Conservation (phyloP, 2,888 invertebrate genomes). For the Drosophila acutilabella region DNA sequence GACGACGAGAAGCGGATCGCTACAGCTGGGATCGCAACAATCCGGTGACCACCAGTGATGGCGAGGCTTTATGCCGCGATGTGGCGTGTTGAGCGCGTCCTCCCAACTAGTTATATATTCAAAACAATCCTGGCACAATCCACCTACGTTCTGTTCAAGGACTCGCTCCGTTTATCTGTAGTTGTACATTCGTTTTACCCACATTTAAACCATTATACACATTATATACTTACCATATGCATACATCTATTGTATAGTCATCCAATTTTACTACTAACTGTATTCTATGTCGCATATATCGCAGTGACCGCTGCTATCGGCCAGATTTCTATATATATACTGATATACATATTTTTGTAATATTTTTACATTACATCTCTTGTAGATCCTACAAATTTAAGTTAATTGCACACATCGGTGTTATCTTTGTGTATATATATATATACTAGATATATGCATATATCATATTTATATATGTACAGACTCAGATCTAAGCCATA, state of each 20-base stretch:
- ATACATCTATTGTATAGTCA: constrained; percentile 16
- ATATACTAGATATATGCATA: constrained; percentile 18
- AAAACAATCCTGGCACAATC: constrained; percentile 16
- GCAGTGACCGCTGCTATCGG: constrained; percentile 22
- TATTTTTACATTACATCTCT: constrained; percentile 33
- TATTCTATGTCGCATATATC: constrained; percentile 18
- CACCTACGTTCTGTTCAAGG: constrained; percentile 52
- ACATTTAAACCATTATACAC: neutral
- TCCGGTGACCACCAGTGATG: constrained; percentile 38
- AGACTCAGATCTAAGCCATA: constrained; percentile 27
- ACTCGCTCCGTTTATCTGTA: constrained; percentile 51
- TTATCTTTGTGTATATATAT: constrained; percentile 31
- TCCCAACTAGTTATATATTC: constrained; percentile 1
- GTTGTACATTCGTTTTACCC: constrained; percentile 54
- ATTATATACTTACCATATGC: constrained; percentile 3
- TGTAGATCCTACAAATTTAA: constrained; percentile 13
- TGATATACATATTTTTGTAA: constrained; percentile 41
- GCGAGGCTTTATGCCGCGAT: constrained; percentile 59
- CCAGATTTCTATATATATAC: constrained; percentile 21
- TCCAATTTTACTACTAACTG: constrained; percentile 23
- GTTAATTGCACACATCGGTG: constrained; percentile 34
- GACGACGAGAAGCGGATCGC: constrained; percentile 32
- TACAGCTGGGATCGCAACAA: constrained; percentile 46
- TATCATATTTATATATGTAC: constrained; percentile 32
- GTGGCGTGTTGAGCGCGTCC: constrained; percentile 69